A percentile compares a stretch with the other conserved stretches of the same genome.
Conservation (phyloP, 2,888 invertebrate genomes). For the Xylota segnis region DNA sequence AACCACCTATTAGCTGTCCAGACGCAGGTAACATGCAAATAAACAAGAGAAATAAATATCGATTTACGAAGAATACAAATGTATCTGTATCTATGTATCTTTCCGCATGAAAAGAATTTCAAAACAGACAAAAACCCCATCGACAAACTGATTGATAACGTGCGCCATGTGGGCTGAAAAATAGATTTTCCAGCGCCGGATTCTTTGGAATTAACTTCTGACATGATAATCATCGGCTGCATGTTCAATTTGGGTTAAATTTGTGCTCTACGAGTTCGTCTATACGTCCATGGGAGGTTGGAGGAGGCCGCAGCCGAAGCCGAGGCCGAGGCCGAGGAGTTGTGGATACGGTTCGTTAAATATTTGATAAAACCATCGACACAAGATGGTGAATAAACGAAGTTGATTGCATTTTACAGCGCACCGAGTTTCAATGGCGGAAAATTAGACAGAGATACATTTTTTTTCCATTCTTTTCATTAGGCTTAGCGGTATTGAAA, state of each 20-base stretch:
- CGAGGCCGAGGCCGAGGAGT: not conserved
- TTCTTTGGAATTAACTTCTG: slow-evolving; percentile 26
- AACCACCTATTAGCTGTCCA: slow-evolving; percentile 18
- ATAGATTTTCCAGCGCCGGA: not conserved
- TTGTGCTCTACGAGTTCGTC: not conserved
- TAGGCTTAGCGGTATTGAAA: slow-evolving; percentile 37
- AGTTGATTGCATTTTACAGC: slow-evolving; percentile 15
- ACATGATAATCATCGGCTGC: slow-evolving; percentile 41
- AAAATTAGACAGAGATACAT: slow-evolving; percentile 38
- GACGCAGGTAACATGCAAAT: slow-evolving; percentile 36
- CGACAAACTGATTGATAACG: slow-evolving; percentile 20
- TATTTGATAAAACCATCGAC: slow-evolving; percentile 38
- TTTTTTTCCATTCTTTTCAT: not conserved
- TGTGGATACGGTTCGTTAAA: slow-evolving; percentile 55
- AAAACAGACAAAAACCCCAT: slow-evolving; percentile 8
- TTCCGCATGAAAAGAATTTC: slow-evolving; percentile 26
- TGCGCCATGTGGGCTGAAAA: slow-evolving; percentile 29
- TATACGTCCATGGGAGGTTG: not conserved
- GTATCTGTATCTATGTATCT: slow-evolving; percentile 2
- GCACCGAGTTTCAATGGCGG: slow-evolving; percentile 23
- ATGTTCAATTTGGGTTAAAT: slow-evolving; percentile 35
- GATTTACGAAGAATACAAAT: not conserved
- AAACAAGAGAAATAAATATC: not conserved
- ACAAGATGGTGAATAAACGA: slow-evolving; percentile 22
- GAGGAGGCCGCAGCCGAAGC: not conserved